Conservation (phyloP, 2,888 invertebrate species). For the Neoascia interrupta region DNA sequence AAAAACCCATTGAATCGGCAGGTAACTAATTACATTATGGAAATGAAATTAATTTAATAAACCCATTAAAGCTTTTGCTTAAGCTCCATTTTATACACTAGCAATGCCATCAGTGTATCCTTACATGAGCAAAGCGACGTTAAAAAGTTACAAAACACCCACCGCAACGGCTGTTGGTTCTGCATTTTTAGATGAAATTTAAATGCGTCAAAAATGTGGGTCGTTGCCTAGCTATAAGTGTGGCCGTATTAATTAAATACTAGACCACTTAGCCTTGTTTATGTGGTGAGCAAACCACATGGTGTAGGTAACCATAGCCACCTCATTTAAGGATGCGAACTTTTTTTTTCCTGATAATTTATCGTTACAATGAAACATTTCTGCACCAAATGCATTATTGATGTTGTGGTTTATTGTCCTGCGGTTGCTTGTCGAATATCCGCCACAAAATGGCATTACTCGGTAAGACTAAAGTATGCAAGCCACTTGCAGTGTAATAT, state of each 20-base stretch:
- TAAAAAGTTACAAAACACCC: neutral
- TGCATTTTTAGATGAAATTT: neutral
- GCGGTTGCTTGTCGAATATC: constrained; percentile 18
- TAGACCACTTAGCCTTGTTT: constrained; percentile 29
- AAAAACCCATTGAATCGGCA: no score
- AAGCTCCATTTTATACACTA: neutral
- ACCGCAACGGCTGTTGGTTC: neutral
- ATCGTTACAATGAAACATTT: constrained; percentile 47
- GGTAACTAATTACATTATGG: constrained; percentile 6
- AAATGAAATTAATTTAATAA: constrained; percentile 14
- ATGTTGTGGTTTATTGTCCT: constrained; percentile 38
- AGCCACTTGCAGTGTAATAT: neutral
- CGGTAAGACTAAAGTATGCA: no score
- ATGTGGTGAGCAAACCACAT: neutral
- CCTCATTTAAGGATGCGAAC: neutral
- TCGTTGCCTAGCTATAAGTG: constrained; percentile 11
- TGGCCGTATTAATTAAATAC: constrained; percentile 33
- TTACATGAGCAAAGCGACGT: neutral
- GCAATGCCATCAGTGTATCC: neutral
- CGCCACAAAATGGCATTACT: constrained; percentile 14
- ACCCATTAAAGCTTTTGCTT: neutral
- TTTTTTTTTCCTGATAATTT: constrained; percentile 47
- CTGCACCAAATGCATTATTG: constrained; percentile 43
- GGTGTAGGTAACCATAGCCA: neutral
- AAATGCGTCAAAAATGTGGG: neutral